These are phyloP conservation scores for Otocyon megalotis DNA, from an alignment of 2,113 vertebrate genomes.

Conservation along the genomic window DNA sequence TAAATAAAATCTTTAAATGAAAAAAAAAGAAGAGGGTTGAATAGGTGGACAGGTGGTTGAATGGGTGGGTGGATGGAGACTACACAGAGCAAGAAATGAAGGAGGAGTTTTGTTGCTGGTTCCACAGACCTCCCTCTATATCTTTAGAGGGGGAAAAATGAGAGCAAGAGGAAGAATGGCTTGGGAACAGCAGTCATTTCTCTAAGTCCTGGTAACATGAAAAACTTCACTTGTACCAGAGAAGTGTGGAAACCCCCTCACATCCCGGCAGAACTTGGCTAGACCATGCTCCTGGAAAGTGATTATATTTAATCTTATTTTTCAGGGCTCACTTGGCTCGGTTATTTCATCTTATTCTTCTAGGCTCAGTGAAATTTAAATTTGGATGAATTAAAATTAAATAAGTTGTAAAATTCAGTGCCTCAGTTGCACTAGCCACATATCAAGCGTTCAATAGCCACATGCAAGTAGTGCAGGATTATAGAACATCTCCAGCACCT, in stretches of 20 bases:
- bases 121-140: not conserved
- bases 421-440: not conserved
- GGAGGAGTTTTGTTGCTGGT: not conserved
- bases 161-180: not conserved
- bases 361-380: not conserved
- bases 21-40: not conserved
- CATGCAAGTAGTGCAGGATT: fast-evolving
- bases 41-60: not conserved
- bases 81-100: not conserved
- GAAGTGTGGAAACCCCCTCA: not conserved
- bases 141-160: not conserved
- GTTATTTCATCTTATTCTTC: not conserved
- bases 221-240: not conserved
- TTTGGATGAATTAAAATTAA: not conserved
- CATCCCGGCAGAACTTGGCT: not conserved
- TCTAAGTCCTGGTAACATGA: not conserved
- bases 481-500: not conserved
- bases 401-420: not conserved
- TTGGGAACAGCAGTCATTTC: not conserved
- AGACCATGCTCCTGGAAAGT: not conserved
- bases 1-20: no score
- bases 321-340: not conserved
- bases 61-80: not conserved
- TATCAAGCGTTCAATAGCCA: fast-evolving
- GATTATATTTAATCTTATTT: not conserved